These are phyloP conservation scores for Spisula subtruncata DNA, from an alignment of 2,888 invertebrate genomes.

Conservation along the genomic window DNA sequence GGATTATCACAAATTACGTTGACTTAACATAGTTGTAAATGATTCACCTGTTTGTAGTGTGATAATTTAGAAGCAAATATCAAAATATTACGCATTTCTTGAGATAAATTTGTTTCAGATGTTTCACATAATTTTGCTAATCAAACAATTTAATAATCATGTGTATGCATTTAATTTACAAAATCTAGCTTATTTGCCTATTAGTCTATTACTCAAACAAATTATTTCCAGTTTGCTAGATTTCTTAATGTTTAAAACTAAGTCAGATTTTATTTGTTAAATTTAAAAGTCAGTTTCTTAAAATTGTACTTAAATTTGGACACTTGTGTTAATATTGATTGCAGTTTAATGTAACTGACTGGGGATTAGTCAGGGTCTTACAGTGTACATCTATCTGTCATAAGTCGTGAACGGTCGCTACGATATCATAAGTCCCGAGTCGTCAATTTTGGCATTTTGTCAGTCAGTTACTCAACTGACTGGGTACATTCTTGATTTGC, in stretches of 20 bases:
- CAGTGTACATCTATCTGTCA: background rate
- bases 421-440: background rate
- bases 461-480: background rate
- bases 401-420: conserved; percentile 7
- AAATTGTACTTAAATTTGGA: background rate
- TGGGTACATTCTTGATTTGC: background rate
- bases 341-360: background rate
- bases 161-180: no score
- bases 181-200: no score
- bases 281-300: no score
- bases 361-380: background rate
- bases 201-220: no score
- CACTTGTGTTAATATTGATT: background rate
- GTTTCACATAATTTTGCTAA: no score
- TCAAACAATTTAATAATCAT: no score
- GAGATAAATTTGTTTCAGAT: background rate
- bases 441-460: conserved; percentile 29
- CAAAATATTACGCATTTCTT: background rate
- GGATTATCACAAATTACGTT: background rate
- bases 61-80: background rate
- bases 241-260: no score
- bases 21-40: conserved; percentile 22
- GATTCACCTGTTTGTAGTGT: background rate
- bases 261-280: no score
- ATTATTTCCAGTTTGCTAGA: no score